Conservation (phyloP, 1,140 invertebrate species). For the Antheraea mylitta region DNA sequence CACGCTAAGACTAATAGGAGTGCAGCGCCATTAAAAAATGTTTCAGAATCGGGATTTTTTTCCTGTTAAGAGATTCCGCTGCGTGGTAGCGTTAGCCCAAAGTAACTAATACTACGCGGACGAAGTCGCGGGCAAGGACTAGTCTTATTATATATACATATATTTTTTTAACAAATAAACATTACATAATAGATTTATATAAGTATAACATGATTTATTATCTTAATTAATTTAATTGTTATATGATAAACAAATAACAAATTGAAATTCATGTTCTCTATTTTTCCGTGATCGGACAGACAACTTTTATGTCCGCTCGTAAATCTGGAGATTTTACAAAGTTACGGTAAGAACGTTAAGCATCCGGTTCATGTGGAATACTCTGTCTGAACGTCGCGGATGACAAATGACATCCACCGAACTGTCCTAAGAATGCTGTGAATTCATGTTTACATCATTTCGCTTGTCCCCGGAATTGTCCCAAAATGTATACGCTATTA, state of each 20-base stretch:
- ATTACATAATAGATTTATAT: not conserved
- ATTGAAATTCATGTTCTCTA: not conserved
- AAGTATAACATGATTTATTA: not conserved
- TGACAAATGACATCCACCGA: conserved; percentile 18
- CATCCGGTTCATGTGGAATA: not conserved
- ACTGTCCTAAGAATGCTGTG: conserved; percentile 15
- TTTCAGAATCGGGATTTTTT: no score
- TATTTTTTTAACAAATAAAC: no score
- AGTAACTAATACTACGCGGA: no score
- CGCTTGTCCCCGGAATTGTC: not conserved
- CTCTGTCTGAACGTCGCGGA: not conserved
- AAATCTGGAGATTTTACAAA: not conserved
- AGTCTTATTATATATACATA: no score
- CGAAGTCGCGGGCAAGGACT: no score
- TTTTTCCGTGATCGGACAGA: not conserved
- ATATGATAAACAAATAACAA: not conserved
- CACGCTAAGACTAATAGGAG: no score
- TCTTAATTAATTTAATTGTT: not conserved
- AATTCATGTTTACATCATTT: conserved; percentile 22
- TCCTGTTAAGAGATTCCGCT: no score
- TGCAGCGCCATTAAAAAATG: no score
- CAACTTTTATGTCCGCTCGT: not conserved
- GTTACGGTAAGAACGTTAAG: not conserved
- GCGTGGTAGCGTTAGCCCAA: no score
- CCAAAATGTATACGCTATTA: conserved; percentile 1